Percentiles rank a stretch among this genome's conserved stretches.
These are phyloP conservation scores for Allygus modestus DNA, from an alignment of 2,888 invertebrate species.

Conservation along the genomic window DNA sequence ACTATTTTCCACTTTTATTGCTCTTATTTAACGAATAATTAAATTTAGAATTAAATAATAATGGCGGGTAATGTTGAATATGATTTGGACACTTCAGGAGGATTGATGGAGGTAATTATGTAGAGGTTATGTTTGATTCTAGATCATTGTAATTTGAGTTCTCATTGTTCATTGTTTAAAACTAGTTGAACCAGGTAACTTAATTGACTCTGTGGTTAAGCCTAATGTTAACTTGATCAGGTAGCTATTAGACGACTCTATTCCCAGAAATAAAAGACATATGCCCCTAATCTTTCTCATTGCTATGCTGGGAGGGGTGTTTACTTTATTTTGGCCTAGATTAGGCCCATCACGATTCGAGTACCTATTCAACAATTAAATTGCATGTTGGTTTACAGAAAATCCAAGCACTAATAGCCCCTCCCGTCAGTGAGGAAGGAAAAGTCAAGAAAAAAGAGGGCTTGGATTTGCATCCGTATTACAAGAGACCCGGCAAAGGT, in stretches of 20 bases:
- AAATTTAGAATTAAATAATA: too few species aligned
- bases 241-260: too few species aligned
- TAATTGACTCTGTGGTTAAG: too few species aligned
- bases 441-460: conserved; percentile 76
- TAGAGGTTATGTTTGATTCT: conserved; percentile 38
- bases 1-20: not conserved
- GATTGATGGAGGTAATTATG: conserved; percentile 41
- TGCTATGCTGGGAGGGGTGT: too few species aligned
- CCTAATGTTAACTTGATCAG: too few species aligned
- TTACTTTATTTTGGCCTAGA: too few species aligned
- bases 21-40: not conserved
- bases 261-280: too few species aligned
- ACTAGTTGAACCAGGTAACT: too few species aligned
- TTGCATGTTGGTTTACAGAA: conserved; percentile 78
- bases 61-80: conserved; percentile 44
- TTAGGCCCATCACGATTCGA: too few species aligned
- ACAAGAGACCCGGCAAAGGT: conserved; percentile 90
- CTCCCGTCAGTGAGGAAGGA: conserved; percentile 81
- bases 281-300: too few species aligned
- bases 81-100: conserved; percentile 60
- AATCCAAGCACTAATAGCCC: conserved; percentile 92
- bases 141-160: not conserved
- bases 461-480: conserved; percentile 86
- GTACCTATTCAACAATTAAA: too few species aligned
- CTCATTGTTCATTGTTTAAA: too few species aligned